phyloP scores from a whole-genome alignment of 2,113 vertebrate species.

The Pao palembangensis region DNA sequence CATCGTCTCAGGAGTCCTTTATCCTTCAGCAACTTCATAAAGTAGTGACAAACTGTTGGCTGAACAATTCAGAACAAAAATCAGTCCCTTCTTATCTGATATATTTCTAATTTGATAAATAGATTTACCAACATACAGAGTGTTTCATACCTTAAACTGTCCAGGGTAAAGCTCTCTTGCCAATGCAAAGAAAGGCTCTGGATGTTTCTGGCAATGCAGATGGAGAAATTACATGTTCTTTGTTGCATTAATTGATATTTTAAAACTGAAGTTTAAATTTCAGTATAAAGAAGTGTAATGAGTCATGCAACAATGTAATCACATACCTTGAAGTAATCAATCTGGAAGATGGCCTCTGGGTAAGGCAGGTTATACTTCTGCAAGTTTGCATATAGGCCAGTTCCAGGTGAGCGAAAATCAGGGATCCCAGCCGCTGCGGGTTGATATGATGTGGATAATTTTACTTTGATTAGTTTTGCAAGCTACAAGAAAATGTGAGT shows the following conservation, averaged over 20 bases:
- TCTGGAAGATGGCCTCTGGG: conserved; percentile 91
- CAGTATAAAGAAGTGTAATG: neutral
- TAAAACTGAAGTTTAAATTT: neutral
- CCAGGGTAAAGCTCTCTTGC: conserved; percentile 89
- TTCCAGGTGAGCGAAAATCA: conserved; percentile 88
- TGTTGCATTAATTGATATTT: neutral
- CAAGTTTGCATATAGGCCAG: conserved; percentile 87
- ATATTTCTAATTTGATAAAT: neutral
- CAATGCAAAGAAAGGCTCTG: conserved; percentile 89
- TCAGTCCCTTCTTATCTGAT: neutral
- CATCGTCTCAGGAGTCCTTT: conserved; percentile 84
- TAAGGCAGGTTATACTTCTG: conserved; percentile 87
- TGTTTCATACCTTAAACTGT: conserved; percentile 86
- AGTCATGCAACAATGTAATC: neutral
- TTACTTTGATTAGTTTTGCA: neutral
- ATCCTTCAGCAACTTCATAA: conserved; percentile 88
- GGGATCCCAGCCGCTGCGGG: conserved; percentile 86
- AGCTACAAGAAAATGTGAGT: too few relatives aligned
- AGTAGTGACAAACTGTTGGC: conserved; percentile 91
- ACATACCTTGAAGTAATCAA: conserved; percentile 86
- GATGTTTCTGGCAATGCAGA: conserved; percentile 78
- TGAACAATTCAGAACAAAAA: conserved; percentile 40
- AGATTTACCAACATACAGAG: neutral
- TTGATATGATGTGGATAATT: neutral
- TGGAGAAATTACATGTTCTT: neutral